Evolutionary conservation across 2,113 vertebrate species (phyloP).

Genomic region (Sinosuthora webbiana): DNA sequence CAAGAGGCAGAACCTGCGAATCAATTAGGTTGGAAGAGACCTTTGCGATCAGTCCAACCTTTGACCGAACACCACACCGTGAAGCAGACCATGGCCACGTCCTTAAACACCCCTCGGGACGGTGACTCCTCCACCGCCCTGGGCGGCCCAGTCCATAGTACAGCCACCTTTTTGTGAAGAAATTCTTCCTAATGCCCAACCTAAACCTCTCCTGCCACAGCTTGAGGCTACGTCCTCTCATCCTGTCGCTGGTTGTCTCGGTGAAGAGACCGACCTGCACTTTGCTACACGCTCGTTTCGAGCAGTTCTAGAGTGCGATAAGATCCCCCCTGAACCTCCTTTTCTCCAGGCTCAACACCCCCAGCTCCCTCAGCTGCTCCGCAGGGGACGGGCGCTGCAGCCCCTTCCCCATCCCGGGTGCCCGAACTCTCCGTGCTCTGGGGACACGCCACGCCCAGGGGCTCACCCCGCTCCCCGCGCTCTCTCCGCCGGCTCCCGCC

Average conservation of each 20-base stretch:
- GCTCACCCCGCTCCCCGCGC: background rate
- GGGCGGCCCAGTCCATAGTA: background rate
- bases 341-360: background rate
- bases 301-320: fast-evolving
- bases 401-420: too few relatives aligned
- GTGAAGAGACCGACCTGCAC: background rate
- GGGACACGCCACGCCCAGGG: fast-evolving
- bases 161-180: background rate
- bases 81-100: background rate
- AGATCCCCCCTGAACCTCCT: background rate
- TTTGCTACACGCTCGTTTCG: background rate
- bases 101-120: background rate
- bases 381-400: fast-evolving
- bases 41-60: background rate
- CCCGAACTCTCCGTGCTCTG: background rate
- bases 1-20: background rate
- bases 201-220: background rate
- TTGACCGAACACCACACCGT: fast-evolving
- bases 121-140: background rate
- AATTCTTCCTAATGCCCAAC: background rate
- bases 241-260: background rate
- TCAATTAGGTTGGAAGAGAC: background rate
- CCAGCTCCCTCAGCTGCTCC: background rate
- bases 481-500: background rate
- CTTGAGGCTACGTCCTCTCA: background rate